Base-by-base conservation (phyloP, 2,888 invertebrate species). In the Hipparchia semele region DNA sequence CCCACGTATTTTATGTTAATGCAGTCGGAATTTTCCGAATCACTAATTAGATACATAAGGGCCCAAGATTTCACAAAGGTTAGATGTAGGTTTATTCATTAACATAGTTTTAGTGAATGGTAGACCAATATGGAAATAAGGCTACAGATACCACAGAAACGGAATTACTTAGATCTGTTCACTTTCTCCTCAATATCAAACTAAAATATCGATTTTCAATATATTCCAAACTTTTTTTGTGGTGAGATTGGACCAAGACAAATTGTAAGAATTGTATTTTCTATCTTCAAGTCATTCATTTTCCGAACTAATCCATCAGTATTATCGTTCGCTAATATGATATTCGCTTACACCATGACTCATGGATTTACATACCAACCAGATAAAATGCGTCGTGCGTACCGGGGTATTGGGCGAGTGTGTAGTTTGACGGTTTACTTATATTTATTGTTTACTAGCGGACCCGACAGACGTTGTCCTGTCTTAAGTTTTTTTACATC, bases 331-430 rank as follows among this genome's bases (percentile, higher is more conserved):
- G 49, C 62, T 13, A n/a, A 66, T 54, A 56, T 45, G 56, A 45
- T 56, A 56, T 13, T 66, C 39, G 13, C 13, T 56, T 33, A 66
- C 45, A 67, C 70, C 59, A 60, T 73, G 62, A 66, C 59, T 66
- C 72, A 67, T 67, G 66, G 66, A 39, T 46, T 60, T 53, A 9
- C 59, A 71, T 65, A 72, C 65, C 69, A 4, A 39, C 39, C 39
- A 68, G 49, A 71, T 68, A 39, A 72, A 64, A 67, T 59, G 64
- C 67, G 53, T 46, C 58, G 61, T n/a, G 71, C 67, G 71, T 70
- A 46, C 68, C 67, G 54, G 70, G n/a, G 58, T 49, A 12, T 33
- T 23, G 58, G 49, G 56, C 68, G 45, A 46, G 58, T 13, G 58
- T 13, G 23, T 23, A 23, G 64, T 49, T 10, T 56, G 70, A 53